A percentile compares a stretch with the other conserved stretches of the same genome.
Conservation (phyloP, 2,113 vertebrate genomes). For the Elanus axillaris region DNA sequence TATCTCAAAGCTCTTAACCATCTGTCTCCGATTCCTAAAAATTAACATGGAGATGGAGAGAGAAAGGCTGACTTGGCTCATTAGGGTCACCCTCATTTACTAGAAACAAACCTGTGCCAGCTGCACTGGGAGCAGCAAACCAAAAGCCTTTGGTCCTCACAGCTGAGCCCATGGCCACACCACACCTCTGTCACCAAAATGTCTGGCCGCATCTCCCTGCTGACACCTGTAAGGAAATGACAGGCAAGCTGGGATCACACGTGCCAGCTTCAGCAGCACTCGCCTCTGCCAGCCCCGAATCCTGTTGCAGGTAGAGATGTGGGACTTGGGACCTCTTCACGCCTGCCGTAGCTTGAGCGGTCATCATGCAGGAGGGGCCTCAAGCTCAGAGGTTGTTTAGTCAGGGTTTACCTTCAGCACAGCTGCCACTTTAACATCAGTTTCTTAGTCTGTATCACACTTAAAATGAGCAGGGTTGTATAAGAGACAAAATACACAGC, state of each 20-base stretch:
- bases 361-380: fast-evolving
- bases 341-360: fast-evolving
- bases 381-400: not conserved
- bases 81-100: not conserved
- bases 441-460: not conserved
- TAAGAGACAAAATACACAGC: not conserved
- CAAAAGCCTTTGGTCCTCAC: not conserved
- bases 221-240: not conserved
- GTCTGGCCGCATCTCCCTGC: not conserved
- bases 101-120: not conserved
- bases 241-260: not conserved
- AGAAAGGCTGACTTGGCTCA: not conserved
- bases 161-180: not conserved
- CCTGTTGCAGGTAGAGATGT: not conserved
- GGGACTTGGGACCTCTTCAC: not conserved
- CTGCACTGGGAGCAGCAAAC: not conserved
- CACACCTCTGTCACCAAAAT: not conserved
- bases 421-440: not conserved
- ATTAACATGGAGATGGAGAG: not conserved
- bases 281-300: not conserved
- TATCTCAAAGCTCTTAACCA: not conserved
- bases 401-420: not conserved
- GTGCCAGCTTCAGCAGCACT: fast-evolving
- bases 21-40: not conserved
- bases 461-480: not conserved